Percentiles rank a stretch among this genome's conserved stretches.
Evolutionary conservation across 1,140 invertebrate species (phyloP).

Genomic region (Melipona quadrifasciata): DNA sequence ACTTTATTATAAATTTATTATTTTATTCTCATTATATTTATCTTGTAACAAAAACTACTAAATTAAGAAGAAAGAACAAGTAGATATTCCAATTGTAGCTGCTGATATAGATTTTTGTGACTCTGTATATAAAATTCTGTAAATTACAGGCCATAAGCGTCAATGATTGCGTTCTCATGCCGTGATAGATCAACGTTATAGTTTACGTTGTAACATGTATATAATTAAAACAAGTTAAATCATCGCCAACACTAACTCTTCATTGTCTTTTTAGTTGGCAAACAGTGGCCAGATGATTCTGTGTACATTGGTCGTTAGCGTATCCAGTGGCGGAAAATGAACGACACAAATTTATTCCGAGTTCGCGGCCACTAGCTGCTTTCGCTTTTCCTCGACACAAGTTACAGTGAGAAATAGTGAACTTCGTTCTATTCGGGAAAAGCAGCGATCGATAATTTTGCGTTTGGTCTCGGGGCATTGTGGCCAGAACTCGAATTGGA

Average conservation of each 20-base stretch:
- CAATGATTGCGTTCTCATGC: conserved; percentile 35
- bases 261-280: conserved; percentile 44
- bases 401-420: conserved; percentile 17
- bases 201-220: conserved; percentile 13
- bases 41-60: too few species aligned
- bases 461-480: background rate
- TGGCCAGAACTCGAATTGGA: background rate
- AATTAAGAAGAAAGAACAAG: too few species aligned
- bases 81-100: too few species aligned
- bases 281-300: background rate
- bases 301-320: background rate
- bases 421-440: conserved; percentile 6
- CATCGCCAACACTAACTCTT: background rate
- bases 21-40: too few species aligned
- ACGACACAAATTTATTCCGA: conserved; percentile 6
- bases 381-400: background rate
- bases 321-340: background rate
- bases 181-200: conserved; percentile 35
- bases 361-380: background rate
- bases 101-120: too few species aligned
- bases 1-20: too few species aligned
- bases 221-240: conserved; percentile 32
- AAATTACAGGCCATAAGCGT: conserved; percentile 14
- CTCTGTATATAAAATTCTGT: background rate
- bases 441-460: conserved; percentile 35